phyloP scores from a whole-genome alignment of 2,888 invertebrate species.

The Plagodis dolabraria region DNA sequence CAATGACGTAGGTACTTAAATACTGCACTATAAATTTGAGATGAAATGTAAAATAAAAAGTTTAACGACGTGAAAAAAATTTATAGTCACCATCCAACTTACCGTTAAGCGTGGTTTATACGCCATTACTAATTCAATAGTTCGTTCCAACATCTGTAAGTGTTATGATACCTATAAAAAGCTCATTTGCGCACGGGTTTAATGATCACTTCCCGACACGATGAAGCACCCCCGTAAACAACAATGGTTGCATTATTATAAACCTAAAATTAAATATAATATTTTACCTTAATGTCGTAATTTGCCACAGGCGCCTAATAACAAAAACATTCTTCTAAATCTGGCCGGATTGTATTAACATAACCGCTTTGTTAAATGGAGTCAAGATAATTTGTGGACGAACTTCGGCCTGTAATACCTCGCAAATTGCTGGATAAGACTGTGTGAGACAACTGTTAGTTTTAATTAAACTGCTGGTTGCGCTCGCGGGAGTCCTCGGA shows the following conservation, averaged over 20 bases:
- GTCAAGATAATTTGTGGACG: constrained; percentile 83
- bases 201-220: constrained; percentile 63
- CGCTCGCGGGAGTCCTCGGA: constrained; percentile 76
- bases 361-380: constrained; percentile 83
- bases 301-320: constrained; percentile 67
- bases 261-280: constrained; percentile 66
- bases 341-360: constrained; percentile 79
- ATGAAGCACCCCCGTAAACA: constrained; percentile 43
- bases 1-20: constrained; percentile 25
- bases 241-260: constrained; percentile 55
- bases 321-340: constrained; percentile 78
- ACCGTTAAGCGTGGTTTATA: constrained; percentile 69
- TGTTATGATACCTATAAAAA: constrained; percentile 73
- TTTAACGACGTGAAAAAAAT: constrained; percentile 62
- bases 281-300: constrained; percentile 73
- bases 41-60: constrained; percentile 41
- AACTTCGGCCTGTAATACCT: constrained; percentile 83
- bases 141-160: constrained; percentile 69
- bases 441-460: constrained; percentile 85
- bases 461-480: constrained; percentile 84
- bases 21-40: constrained; percentile 46
- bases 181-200: constrained; percentile 67
- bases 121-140: constrained; percentile 74
- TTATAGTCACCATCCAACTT: constrained; percentile 53
- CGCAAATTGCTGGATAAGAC: constrained; percentile 85